These are phyloP conservation scores for Gyrodactylus bullatarudis DNA, from an alignment of 1,140 invertebrate genomes.

Conservation along the genomic window DNA sequence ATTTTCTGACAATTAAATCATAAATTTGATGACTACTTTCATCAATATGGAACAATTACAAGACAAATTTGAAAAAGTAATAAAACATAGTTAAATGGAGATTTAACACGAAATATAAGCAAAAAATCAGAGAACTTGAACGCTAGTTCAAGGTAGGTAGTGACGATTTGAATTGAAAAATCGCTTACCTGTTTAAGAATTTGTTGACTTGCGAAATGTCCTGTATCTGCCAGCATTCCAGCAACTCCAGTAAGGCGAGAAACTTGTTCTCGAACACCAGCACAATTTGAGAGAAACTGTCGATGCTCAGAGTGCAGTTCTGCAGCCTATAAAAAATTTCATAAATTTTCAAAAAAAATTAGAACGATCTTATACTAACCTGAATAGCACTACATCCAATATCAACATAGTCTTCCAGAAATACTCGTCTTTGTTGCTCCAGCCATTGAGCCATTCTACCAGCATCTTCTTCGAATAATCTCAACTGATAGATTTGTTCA, in stretches of 20 bases:
- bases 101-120: too few species aligned
- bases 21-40: background rate
- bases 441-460: conserved; percentile 21
- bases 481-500: conserved; percentile 67
- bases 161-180: too few species aligned
- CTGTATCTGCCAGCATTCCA: background rate
- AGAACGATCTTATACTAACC: too few species aligned
- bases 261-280: background rate
- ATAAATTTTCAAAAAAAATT: too few species aligned
- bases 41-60: background rate
- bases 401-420: background rate
- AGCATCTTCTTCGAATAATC: conserved; percentile 76
- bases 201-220: background rate
- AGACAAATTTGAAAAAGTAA: background rate
- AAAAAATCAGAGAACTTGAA: too few species aligned
- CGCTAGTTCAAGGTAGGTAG: too few species aligned
- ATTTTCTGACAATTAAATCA: background rate
- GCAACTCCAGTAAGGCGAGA: conserved; percentile 1
- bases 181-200: background rate
- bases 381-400: conserved; percentile 1
- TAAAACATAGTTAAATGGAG: background rate
- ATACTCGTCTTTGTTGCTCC: background rate
- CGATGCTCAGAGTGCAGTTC: conserved; percentile 70
- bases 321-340: conserved; percentile 30
- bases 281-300: conserved; percentile 48